A percentile compares a stretch with the other conserved stretches of the same genome.
Conservation (phyloP, 2,113 vertebrate genomes). For the Tricholaema leucomelas region DNA sequence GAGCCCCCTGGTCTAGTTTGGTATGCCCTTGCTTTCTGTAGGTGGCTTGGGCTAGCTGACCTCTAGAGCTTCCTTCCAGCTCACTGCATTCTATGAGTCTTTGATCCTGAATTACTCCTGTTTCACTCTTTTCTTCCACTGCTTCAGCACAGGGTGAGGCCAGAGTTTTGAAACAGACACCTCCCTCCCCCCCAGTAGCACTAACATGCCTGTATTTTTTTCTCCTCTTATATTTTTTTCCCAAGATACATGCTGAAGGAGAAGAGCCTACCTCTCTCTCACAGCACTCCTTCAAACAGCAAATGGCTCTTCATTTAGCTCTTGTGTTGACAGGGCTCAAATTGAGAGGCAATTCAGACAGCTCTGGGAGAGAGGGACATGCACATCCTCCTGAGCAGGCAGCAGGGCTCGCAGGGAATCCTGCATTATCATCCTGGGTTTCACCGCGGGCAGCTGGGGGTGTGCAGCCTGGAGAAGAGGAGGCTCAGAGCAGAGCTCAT, state of each 20-base stretch:
- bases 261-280: background rate
- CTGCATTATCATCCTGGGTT: background rate
- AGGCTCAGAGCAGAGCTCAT: too few species aligned
- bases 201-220: background rate
- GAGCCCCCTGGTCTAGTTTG: too few species aligned
- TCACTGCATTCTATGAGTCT: too few species aligned
- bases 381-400: background rate
- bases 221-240: background rate
- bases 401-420: background rate
- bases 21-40: too few species aligned
- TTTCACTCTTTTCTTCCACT: background rate
- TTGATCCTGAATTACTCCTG: background rate
- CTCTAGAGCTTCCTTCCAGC: too few species aligned
- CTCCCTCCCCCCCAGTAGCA: background rate
- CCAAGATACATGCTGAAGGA: background rate
- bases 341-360: background rate
- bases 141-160: background rate
- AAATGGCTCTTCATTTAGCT: constrained; percentile 17
- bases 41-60: too few species aligned
- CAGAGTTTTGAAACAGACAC: background rate
- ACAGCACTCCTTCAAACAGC: background rate
- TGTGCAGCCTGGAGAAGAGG: too few species aligned
- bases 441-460: background rate
- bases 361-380: background rate
- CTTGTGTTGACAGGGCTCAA: constrained; percentile 4